Evolutionary conservation across 2,797 vertebrate species (phyloP).

Genomic region (Chiloscyllium punctatum): DNA sequence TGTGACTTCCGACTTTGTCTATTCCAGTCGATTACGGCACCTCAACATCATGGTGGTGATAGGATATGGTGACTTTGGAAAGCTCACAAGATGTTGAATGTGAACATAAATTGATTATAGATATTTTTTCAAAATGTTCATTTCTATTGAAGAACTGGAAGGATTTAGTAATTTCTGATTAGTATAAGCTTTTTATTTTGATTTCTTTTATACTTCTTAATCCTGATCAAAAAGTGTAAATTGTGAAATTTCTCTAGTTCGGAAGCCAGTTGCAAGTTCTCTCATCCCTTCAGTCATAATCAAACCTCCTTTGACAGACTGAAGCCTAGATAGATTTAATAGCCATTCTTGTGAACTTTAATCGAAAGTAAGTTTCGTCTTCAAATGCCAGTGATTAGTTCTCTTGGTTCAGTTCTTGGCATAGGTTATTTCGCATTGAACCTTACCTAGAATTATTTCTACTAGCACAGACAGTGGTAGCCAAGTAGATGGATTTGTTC

Average conservation of each 20-base stretch:
- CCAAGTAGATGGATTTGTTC: not conserved
- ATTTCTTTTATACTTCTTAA: not conserved
- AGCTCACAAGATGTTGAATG: not conserved
- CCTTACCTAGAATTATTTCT: not conserved
- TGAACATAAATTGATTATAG: not conserved
- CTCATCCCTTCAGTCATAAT: not conserved
- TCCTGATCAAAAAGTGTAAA: not conserved
- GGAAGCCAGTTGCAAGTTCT: not conserved
- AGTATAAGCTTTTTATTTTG: not conserved
- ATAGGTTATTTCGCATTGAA: not conserved
- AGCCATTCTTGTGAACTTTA: not conserved
- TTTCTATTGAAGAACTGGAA: not conserved
- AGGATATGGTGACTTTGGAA: not conserved
- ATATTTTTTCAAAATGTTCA: not conserved
- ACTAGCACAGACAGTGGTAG: not conserved
- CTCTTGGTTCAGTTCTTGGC: not conserved
- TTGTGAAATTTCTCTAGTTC: not conserved
- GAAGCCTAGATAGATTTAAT: not conserved
- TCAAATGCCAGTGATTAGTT: not conserved
- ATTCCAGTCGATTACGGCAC: too few species aligned
- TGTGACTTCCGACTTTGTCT: too few species aligned
- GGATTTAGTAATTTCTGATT: not conserved
- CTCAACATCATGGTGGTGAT: not conserved
- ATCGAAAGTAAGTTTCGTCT: not conserved
- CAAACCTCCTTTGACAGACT: not conserved